Conservation (phyloP, 1,140 invertebrate genomes). For the Anoplolepis gracilipes region DNA sequence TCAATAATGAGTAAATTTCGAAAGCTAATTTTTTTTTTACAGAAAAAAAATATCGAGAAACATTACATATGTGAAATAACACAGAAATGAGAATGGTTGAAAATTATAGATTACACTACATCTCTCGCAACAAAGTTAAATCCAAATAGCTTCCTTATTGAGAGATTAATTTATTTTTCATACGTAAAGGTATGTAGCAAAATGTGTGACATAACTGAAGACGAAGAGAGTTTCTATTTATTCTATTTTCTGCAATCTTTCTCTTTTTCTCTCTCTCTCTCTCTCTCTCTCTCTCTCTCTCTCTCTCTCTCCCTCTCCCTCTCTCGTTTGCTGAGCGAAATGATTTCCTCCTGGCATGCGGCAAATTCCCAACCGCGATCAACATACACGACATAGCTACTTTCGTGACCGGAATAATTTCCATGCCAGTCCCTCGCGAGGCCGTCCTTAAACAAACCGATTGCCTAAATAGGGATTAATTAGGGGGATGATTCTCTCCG, state of each 20-base stretch:
- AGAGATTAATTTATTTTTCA: neutral
- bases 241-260: neutral
- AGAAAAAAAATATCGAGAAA: neutral
- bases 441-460: conserved; percentile 75
- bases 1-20: neutral
- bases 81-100: neutral
- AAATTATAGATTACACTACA: neutral
- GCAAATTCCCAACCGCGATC: conserved; percentile 1
- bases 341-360: neutral
- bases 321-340: neutral
- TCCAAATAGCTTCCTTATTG: conserved; percentile 10
- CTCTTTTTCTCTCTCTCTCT: too few relatives aligned
- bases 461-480: conserved; percentile 82
- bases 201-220: neutral
- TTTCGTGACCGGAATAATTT: conserved; percentile 58
- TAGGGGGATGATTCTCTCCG: conserved; percentile 69
- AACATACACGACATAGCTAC: neutral
- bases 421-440: neutral
- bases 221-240: neutral
- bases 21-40: neutral
- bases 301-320: neutral
- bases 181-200: neutral
- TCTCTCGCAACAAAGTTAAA: neutral
- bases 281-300: too few relatives aligned
- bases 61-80: neutral